These are phyloP conservation scores for Pluvialis apricaria DNA, from an alignment of 2,113 vertebrate genomes.

Conservation along the genomic window DNA sequence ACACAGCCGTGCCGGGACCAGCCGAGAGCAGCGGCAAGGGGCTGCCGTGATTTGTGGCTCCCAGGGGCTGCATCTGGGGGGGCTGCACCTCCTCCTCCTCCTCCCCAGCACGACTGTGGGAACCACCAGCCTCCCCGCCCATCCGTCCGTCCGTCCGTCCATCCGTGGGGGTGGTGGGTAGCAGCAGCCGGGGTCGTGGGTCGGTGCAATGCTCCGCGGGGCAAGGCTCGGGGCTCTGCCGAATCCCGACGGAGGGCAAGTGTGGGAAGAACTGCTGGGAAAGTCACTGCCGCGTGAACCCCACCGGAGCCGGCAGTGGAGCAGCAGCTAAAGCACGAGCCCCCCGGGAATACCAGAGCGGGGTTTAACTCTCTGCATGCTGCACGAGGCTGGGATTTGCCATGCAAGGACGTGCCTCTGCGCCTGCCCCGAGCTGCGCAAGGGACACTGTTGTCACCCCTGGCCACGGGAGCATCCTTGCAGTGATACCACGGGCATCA, in stretches of 20 bases:
- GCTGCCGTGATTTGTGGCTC: background rate
- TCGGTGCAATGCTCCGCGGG: background rate
- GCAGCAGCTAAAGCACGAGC: background rate
- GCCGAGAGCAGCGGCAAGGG: accelerated
- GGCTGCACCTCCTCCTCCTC: background rate
- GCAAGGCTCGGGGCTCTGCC: background rate
- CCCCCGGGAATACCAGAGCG: accelerated
- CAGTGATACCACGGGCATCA: accelerated
- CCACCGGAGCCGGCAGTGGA: background rate
- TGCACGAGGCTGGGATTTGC: accelerated
- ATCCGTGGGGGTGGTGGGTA: background rate
- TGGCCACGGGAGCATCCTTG: background rate
- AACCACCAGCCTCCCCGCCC: background rate
- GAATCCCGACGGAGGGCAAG: background rate
- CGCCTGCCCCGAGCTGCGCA: accelerated
- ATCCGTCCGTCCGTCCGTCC: accelerated
- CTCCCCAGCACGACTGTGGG: background rate
- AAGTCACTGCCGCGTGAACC: background rate
- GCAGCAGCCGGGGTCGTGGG: background rate
- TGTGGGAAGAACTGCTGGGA: slow-evolving; percentile 48
- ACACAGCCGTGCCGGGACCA: accelerated
- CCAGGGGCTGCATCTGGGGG: background rate
- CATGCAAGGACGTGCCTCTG: accelerated
- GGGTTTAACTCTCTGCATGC: background rate
- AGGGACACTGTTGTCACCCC: accelerated